These are phyloP conservation scores for Chrysomela aeneicollis DNA, from an alignment of 2,888 invertebrate species.

Conservation along the genomic window DNA sequence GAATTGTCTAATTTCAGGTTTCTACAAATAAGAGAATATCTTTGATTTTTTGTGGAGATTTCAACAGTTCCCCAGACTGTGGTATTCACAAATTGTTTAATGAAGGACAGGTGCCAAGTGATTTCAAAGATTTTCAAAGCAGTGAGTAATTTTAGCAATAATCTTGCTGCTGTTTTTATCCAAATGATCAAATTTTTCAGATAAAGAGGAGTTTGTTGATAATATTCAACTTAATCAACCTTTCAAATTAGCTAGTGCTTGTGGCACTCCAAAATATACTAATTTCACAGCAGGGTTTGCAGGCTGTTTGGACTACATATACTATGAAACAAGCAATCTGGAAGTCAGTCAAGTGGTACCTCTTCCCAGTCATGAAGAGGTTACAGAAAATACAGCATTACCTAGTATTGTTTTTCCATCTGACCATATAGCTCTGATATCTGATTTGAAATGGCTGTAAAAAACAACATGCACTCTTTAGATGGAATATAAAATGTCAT, in stretches of 20 bases:
- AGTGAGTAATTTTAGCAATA: constrained; percentile 67
- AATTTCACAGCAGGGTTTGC: constrained; percentile 86
- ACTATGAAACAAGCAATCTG: constrained; percentile 73
- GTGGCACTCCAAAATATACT: constrained; percentile 85
- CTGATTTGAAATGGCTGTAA: constrained; percentile 72
- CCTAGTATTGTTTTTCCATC: constrained; percentile 93
- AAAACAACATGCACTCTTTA: neutral
- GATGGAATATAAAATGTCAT: too few species aligned
- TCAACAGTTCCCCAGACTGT: constrained; percentile 88
- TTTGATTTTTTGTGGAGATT: constrained; percentile 89
- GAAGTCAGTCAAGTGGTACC: constrained; percentile 78
- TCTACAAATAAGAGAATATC: constrained; percentile 64
- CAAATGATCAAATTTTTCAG: constrained; percentile 57
- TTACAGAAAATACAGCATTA: constrained; percentile 77
- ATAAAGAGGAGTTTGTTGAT: constrained; percentile 70
- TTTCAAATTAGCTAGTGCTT: constrained; percentile 77
- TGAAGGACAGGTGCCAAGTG: constrained; percentile 69
- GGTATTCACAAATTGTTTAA: constrained; percentile 85
- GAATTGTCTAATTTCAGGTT: constrained; percentile 51
- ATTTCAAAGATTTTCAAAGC: constrained; percentile 79
- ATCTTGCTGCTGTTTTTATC: neutral
- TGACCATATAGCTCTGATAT: constrained; percentile 89
- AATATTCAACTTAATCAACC: constrained; percentile 72
- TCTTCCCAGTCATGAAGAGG: constrained; percentile 79
- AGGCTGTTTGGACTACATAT: constrained; percentile 93